Base-by-base conservation (phyloP, 2,888 invertebrate genomes). In the Meandrusa payeni region DNA sequence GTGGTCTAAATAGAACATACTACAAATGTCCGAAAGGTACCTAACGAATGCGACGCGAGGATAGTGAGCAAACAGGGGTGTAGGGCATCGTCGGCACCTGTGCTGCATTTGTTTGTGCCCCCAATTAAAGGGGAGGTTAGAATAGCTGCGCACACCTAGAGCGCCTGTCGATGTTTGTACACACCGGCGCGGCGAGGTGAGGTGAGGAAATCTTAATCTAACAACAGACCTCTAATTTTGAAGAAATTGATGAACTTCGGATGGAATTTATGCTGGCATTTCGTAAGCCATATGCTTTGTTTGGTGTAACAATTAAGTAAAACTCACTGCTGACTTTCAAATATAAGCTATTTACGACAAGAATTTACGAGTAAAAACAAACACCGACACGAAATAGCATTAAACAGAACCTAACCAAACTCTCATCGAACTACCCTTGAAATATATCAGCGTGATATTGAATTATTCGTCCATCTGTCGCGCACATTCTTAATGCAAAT, bases 141-240 rank as follows among this genome's bases (percentile, higher is more conserved):
- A 85, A 85, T 63, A 69, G 69, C 65, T 74, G 67, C 66, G 80
- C 78, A 80, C 72, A 83, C 82, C 56, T 32, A 22, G 38, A 19
- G 24, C 50, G 63, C 61, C 19, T 27, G 41, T 24, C 59, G 64
- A 59, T 76, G 76, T 79, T 78, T 78, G 66, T 61, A 55, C 57
- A 61, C 66, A 69, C 64, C 70, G 69, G 68, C 59, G 60, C 62
- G 27, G 42, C 46, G 45, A 52, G 54, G 20, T 20, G 31, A 43
- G 76, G 75, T 75, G 81, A 76, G 77, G 78, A 79, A 80, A 74
- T 77, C 76, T 76, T 83, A 80, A 82, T 81, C 57, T 59, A 51
- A 49, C 42, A 28, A 46, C 44, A 51, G 54, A 46, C 43, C 46
- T 49, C 48, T 48, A 46, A 50, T 47, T 54, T 47, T 41, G 34